phyloP scores from a whole-genome alignment of 2,888 invertebrate species.

The Dicycla oo region DNA sequence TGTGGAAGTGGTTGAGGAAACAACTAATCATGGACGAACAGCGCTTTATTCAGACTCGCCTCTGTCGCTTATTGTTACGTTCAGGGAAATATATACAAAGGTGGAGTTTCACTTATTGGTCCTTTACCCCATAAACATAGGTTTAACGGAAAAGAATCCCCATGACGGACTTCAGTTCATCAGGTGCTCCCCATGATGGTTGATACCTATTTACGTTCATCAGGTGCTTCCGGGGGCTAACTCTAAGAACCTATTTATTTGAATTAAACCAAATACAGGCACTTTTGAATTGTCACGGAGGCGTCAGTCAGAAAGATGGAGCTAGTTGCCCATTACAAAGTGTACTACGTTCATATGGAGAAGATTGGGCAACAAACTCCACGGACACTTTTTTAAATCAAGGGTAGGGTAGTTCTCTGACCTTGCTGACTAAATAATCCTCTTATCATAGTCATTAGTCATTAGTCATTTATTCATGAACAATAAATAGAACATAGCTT shows the following conservation, averaged over 20 bases:
- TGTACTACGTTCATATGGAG: neutral
- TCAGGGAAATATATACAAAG: neutral
- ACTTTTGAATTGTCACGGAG: neutral
- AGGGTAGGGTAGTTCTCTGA: neutral
- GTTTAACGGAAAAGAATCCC: neutral
- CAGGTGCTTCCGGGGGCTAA: neutral
- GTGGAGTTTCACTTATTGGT: neutral
- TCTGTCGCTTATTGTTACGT: neutral
- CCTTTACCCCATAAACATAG: neutral
- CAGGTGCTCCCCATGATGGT: too few relatives aligned
- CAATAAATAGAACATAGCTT: too few relatives aligned
- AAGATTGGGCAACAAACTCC: neutral
- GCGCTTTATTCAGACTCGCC: slow-evolving; percentile 9
- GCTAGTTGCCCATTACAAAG: neutral
- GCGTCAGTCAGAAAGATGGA: neutral
- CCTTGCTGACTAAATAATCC: neutral
- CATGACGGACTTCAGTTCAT: neutral
- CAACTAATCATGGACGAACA: slow-evolving; percentile 19
- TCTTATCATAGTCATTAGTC: too few relatives aligned
- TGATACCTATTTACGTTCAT: neutral
- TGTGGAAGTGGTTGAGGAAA: slow-evolving; percentile 7
- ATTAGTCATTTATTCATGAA: too few relatives aligned
- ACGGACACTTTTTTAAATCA: too few relatives aligned
- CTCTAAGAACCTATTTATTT: neutral
- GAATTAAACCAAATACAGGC: too few relatives aligned